Percentiles rank a stretch among this genome's conserved stretches.
Conservation (phyloP, 2,797 vertebrate species). For the Molossus alvarezi region DNA sequence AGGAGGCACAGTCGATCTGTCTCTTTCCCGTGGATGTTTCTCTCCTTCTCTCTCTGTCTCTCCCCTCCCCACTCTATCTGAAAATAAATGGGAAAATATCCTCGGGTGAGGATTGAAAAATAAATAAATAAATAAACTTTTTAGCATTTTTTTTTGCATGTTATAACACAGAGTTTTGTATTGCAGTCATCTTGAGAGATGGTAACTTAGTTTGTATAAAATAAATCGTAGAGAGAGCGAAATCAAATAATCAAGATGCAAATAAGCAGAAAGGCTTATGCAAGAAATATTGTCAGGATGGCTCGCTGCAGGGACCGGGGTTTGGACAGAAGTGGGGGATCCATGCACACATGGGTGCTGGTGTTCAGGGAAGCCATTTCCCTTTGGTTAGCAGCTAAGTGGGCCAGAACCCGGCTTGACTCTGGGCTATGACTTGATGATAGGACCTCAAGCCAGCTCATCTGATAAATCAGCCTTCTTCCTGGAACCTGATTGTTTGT, state of each 20-base stretch:
- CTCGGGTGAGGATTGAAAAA: no score
- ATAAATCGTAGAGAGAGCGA: neutral
- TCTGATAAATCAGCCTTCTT: neutral
- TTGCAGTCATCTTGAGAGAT: neutral
- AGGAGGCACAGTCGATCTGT: no score
- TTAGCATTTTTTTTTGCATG: neutral
- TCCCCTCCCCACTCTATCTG: no score
- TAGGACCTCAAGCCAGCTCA: neutral
- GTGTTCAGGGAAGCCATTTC: neutral
- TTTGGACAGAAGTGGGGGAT: neutral
- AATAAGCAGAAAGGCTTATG: neutral
- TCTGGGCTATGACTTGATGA: neutral
- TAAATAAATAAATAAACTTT: neutral
- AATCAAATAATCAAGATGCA: neutral
- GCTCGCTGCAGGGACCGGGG: accelerated
- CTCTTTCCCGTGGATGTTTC: no score
- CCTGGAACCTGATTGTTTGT: neutral
- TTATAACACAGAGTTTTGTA: neutral
- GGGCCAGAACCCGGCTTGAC: neutral
- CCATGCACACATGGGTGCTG: no score
- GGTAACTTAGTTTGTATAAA: neutral
- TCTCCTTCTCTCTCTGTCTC: no score
- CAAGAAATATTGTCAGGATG: neutral
- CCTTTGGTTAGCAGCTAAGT: neutral
- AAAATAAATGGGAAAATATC: no score